Evolutionary conservation across 2,113 vertebrate genomes (phyloP).

Genomic region (Pseudorectes ferrugineus): DNA sequence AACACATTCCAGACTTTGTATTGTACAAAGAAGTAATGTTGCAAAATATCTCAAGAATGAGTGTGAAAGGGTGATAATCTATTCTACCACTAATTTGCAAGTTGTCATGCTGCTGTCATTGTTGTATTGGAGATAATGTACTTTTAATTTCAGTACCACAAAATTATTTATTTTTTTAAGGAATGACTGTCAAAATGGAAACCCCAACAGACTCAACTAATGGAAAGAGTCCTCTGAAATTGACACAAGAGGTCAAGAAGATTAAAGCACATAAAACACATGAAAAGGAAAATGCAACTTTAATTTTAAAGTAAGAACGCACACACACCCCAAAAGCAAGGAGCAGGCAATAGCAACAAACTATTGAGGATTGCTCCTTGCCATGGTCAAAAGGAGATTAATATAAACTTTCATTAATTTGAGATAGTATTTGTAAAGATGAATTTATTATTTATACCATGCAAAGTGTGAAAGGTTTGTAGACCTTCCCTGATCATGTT

Average conservation of each 20-base stretch:
- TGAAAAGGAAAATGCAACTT: background rate
- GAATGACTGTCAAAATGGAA: background rate
- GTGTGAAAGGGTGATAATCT: constrained; percentile 6
- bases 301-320: background rate
- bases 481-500: background rate
- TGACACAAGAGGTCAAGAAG: background rate
- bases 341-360: background rate
- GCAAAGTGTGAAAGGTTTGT: background rate
- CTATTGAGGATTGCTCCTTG: background rate
- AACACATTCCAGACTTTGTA: background rate
- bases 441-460: background rate
- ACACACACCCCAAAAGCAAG: background rate
- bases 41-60: background rate
- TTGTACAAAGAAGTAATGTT: background rate
- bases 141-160: background rate
- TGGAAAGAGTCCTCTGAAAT: background rate
- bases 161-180: background rate
- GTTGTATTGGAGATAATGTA: background rate
- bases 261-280: background rate
- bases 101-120: background rate
- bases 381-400: background rate
- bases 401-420: background rate
- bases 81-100: constrained; percentile 34
- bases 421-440: background rate
- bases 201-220: background rate